Evolutionary conservation across 1,140 invertebrate genomes (phyloP), one percentile per base, ranked within the genome.

Genomic region (Thalassaphorura encarpata): DNA sequence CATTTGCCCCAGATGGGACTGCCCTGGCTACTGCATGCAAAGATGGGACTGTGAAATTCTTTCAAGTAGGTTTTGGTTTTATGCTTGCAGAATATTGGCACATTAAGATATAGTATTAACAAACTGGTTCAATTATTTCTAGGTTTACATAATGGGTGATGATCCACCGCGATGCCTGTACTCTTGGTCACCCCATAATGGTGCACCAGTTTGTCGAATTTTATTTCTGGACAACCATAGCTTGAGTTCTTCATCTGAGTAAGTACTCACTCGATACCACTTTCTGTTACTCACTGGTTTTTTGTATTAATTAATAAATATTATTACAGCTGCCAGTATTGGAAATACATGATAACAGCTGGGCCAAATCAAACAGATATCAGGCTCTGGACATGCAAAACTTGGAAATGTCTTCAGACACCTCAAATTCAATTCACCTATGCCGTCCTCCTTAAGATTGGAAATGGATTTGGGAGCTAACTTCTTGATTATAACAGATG

Each of bases 191-290:
- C 93, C 93, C 1, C 90, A 96, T 69, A 81, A 80, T 57, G 87
- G 88, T 6, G 80, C 84, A 68, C 83, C 89, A 0, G 76, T 97
- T 36, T 85, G 83, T 15, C 88, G 80, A 19, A 72, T 97, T 0
- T 88, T 89, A 68, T 96, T 97, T 71, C 78, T 96, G 1, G 93
- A 97, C 71, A 89, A 96, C 72, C 84, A 91, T 66, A 85, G 85
- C 67, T 80, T 83, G 80, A 54, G 81, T 81, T 66, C 76, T n/a
- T n/a, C n/a, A n/a, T n/a, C n/a, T n/a, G n/a, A n/a, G n/a, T n/a
- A n/a, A n/a, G n/a, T n/a, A n/a, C n/a, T n/a, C n/a, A n/a, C n/a
- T n/a, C n/a, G n/a, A n/a, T n/a, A n/a, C n/a, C n/a, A n/a, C n/a
- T n/a, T n/a, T n/a, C n/a, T n/a, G n/a, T n/a, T n/a, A n/a, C n/a